Evolutionary conservation across 2,797 vertebrate species (phyloP).

Genomic region (Rhinoraja longicauda): DNA sequence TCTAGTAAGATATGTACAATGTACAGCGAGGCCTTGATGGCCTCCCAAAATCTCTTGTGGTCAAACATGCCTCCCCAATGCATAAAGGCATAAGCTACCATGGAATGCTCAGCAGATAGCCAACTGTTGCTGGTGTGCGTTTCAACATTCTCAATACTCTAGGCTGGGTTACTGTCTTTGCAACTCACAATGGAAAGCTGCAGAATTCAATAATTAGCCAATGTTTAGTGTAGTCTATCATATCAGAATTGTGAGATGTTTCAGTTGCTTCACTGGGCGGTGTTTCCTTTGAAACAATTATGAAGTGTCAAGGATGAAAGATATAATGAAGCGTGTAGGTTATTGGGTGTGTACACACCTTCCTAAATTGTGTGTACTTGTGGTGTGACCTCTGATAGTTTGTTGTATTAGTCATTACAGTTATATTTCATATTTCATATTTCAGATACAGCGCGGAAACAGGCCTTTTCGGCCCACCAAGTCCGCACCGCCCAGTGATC

Average conservation of each 20-base stretch:
- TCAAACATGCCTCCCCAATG: not conserved
- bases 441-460: too few species aligned
- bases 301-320: not conserved
- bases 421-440: too few species aligned
- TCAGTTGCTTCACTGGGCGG: not conserved
- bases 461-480: too few species aligned
- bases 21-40: not conserved
- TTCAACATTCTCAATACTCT: not conserved
- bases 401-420: too few species aligned
- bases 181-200: not conserved
- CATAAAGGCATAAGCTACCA: not conserved
- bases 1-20: not conserved
- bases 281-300: not conserved
- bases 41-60: not conserved
- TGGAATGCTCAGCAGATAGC: not conserved
- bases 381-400: too few species aligned
- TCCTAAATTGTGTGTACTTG: too few species aligned
- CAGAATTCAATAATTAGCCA: not conserved
- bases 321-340: not conserved
- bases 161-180: not conserved
- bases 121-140: not conserved
- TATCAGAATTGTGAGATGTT: not conserved
- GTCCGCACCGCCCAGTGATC: too few species aligned
- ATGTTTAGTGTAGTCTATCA: not conserved
- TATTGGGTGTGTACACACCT: too few species aligned